phyloP scores from a whole-genome alignment of 1,140 invertebrate species.

The Scaptomyza hsui region DNA sequence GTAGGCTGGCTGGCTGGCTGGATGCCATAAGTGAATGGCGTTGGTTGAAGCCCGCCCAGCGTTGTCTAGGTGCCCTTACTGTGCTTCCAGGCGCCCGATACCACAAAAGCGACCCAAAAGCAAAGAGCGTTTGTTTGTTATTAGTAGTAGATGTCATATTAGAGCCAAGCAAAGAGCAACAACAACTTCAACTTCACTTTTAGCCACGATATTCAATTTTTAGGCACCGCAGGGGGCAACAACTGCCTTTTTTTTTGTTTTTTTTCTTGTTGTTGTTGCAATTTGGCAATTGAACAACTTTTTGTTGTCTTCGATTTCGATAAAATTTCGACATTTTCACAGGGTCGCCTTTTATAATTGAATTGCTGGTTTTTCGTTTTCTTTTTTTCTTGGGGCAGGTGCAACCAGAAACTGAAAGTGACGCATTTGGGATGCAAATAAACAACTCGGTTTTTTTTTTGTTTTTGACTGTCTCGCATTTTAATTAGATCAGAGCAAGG shows the following conservation, averaged over 20 bases:
- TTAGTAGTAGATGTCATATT: constrained; percentile 80
- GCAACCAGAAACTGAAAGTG: constrained; percentile 25
- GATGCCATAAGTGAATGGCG: constrained; percentile 69
- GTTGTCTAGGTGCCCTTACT: constrained; percentile 47
- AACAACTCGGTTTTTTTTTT: background rate
- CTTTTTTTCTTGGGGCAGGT: constrained; percentile 25
- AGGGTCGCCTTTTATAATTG: constrained; percentile 22
- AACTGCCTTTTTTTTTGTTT: constrained; percentile 45
- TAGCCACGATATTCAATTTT: constrained; percentile 74
- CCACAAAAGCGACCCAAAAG: background rate
- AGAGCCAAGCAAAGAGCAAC: constrained; percentile 47
- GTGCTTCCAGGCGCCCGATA: constrained; percentile 5
- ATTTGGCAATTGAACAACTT: constrained; percentile 53
- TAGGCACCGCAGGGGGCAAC: constrained; percentile 53
- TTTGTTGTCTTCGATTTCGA: constrained; percentile 52
- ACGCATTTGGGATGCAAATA: constrained; percentile 1
- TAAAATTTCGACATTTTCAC: constrained; percentile 69
- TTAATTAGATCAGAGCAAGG: constrained; percentile 53
- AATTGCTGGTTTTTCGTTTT: constrained; percentile 12
- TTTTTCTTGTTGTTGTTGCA: constrained; percentile 5
- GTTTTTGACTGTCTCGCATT: constrained; percentile 4
- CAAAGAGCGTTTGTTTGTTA: constrained; percentile 31
- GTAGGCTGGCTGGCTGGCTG: constrained; percentile 30
- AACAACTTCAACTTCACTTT: constrained; percentile 55
- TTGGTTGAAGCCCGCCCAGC: constrained; percentile 46